Base-by-base conservation (phyloP, 1,140 invertebrate genomes). In the Drosophila paulistorum region DNA sequence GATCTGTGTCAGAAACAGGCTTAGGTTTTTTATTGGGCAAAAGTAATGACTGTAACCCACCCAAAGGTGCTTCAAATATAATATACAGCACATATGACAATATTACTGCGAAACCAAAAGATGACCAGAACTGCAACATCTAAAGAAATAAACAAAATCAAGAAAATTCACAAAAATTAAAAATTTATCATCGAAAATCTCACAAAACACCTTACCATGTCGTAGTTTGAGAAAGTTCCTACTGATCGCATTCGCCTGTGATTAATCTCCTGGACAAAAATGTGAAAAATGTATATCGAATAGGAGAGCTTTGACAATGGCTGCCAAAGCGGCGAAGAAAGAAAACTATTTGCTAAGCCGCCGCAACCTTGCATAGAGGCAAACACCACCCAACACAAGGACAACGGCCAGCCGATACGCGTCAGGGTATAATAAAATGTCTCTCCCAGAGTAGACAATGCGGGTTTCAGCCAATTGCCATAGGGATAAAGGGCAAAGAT, bases 331-430 rank as follows among this genome's bases (percentile, higher is more conserved):
- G 83, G 72, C 7, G 92, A 80, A 7, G 92, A 92, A 5, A 94
- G 77, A 14, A 94, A 92, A 83, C 92, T 92, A 60, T 94, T 93
- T 30, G 94, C 91, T 30, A 93, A 81, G 64, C 93, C 95, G 71
- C 94, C 95, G 82, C 94, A 94, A 30, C 94, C 95, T 57, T 94
- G 93, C 4, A 93, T 90, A 76, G 95, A 96, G 3, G 95, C 94
- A 51, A 95, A 94, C 3, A 96, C 93, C 7, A 97, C 92, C 95
- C 95, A 96, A 1, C 93, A 93, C 4, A 97, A 63, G 0, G 92
- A 93, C 0, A 95, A 5, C 0, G 93, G 93, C 94, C 96, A 96
- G 0, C 92, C 90, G 1, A 94, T 92, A 33, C 95, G 92, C 35
- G 94, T 93, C 7, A 96, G 92, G 1, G 94, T 93, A 1, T 94